phyloP scores from a whole-genome alignment of 1,140 invertebrate genomes.

The Drosophila chauvacae region DNA sequence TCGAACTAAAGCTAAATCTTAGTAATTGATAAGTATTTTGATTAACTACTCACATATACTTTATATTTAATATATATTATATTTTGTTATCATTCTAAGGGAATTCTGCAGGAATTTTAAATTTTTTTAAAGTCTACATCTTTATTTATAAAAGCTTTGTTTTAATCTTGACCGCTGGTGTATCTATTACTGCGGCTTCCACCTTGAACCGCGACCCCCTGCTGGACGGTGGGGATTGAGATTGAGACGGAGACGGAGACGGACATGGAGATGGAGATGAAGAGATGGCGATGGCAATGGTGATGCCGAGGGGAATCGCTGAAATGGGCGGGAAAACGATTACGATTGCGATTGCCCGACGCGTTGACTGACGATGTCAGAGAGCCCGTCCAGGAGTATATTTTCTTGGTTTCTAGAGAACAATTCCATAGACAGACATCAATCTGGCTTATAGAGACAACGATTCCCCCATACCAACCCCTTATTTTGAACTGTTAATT shows the following conservation, averaged over 20 bases:
- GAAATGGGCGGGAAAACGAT: slow-evolving; percentile 19
- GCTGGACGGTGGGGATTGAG: slow-evolving; percentile 1
- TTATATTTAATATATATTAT: neutral
- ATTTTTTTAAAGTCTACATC: neutral
- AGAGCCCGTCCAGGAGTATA: neutral
- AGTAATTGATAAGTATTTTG: no score
- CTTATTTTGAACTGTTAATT: neutral
- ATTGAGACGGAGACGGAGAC: neutral
- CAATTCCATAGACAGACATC: neutral
- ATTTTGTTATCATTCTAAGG: neutral
- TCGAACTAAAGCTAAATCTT: no score
- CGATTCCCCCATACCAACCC: neutral
- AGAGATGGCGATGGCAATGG: neutral
- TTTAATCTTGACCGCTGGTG: neutral
- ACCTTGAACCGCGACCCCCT: slow-evolving; percentile 15
- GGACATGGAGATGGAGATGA: neutral
- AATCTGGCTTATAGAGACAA: neutral
- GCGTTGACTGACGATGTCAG: slow-evolving; percentile 22
- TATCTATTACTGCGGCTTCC: slow-evolving; percentile 9
- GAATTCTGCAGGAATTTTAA: no score
- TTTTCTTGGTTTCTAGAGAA: neutral
- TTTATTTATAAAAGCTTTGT: neutral
- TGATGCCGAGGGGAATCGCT: slow-evolving; percentile 5
- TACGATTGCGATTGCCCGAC: slow-evolving; percentile 11
- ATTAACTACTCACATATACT: neutral